Base-by-base conservation (phyloP, 2,888 invertebrate genomes). In the Ligdia adustata region DNA sequence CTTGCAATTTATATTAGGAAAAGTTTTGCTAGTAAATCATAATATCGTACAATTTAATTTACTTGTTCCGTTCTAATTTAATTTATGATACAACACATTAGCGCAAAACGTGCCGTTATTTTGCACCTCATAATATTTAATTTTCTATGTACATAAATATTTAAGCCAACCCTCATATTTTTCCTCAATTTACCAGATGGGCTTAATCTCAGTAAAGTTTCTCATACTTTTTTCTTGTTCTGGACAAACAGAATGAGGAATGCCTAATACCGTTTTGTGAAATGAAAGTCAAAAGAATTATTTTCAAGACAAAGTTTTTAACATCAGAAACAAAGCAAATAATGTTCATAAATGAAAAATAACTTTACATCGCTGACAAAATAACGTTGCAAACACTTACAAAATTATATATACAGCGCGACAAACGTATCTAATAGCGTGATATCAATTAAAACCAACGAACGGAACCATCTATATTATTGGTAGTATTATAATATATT, bases 101-200 rank as follows among this genome's bases (percentile, higher is more conserved):
- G 35, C 49, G 7, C 26, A 35, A 9, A 31, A 29, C 22, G 6
- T 35, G 16, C 22, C 12, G 24, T 38, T 37, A 42, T 11, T 24
- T 38, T 38, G 5, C 27, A 37, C 22, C 12, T 37, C 26, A 22
- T 41, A 27, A 37, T 12, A 11, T 18, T 15, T 9, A 9, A 27
- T 11, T 7, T 37, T 32, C 34, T 41, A 20, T n/a, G 22, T 1
- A 40, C 27, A 37, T 49, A 39, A 29, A 37, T 39, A 39, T 31
- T 29, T 41, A 34, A 49, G 42, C 40, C 26, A 3, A 1, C 16
- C 9, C 2, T 9, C 22, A 5, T 26, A 15, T 40, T 46, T 46
- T 43, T 46, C 40, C 45, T 29, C 27, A 37, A 50, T 20, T 50
- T 44, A 12, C 26, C 9, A 18, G 40, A 37, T 37, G 27, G 47